Percentiles rank a stretch among this genome's conserved stretches.
These are phyloP conservation scores for Amphipoea oculea DNA, from an alignment of 2,888 invertebrate species.

Conservation along the genomic window DNA sequence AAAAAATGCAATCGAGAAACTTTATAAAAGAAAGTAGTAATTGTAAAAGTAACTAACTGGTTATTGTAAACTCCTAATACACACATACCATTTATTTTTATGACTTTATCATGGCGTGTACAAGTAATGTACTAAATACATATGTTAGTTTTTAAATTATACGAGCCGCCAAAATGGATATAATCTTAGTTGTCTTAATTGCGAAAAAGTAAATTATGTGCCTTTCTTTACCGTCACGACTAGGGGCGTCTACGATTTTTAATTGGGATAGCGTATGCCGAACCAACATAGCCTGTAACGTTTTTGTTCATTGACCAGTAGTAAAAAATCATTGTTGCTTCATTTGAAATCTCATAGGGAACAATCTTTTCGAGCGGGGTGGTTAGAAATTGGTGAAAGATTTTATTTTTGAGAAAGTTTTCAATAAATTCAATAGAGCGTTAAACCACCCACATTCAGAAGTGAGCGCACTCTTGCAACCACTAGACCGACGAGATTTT, in stretches of 20 bases:
- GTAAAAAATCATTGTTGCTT: conserved; percentile 5
- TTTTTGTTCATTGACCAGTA: not conserved
- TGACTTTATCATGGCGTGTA: conserved; percentile 35
- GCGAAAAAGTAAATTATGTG: conserved; percentile 35
- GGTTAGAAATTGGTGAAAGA: no score
- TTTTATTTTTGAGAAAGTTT: not conserved
- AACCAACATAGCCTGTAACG: conserved; percentile 7
- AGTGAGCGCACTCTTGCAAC: not conserved
- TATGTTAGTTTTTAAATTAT: conserved; percentile 36
- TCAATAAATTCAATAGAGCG: not conserved
- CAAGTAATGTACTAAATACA: conserved; percentile 38
- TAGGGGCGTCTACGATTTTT: conserved; percentile 37
- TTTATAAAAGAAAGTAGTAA: conserved; percentile 8
- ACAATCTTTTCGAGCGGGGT: not conserved
- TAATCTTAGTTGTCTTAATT: conserved; percentile 36
- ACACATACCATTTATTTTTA: conserved; percentile 47
- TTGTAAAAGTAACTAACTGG: not conserved
- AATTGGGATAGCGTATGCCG: conserved; percentile 12
- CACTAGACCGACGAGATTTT: not conserved
- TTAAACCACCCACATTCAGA: not conserved
- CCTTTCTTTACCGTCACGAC: conserved; percentile 44
- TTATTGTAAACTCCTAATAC: conserved; percentile 18
- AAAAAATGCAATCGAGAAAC: conserved; percentile 4
- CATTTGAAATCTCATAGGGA: not conserved
- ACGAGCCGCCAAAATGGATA: conserved; percentile 43